Base-by-base conservation (phyloP, 2,888 invertebrate species). In the Lasiommata megera region DNA sequence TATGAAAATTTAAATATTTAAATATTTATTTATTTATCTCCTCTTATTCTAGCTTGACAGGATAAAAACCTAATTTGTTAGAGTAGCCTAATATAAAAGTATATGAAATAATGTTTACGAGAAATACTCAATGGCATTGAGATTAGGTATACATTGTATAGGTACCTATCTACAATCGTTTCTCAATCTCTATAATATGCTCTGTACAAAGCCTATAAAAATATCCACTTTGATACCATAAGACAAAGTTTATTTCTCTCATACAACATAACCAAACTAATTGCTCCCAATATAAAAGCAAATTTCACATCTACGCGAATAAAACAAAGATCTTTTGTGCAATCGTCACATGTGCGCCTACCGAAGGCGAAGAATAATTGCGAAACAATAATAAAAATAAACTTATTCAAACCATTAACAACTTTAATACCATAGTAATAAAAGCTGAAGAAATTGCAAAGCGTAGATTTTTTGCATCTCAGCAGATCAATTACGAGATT, bases 261-360 rank as follows among this genome's bases (percentile, higher is more conserved):
- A 14, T 18, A 40, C 6, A 38, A 9, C 16, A 36, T 9, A 50
- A 14, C 5, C 36, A 36, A n/a, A 43, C 2, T 44, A 36, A 53
- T 55, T 55, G 47, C 34, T n/a, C n/a, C 29, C 41, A 34, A 48
- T 47, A 43, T 47, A 47, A 55, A 47, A 38, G 16, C 18, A 48
- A 55, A 55, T 55, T 47, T 47, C 61, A 37, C 38, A 28, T 47
- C 40, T 47, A 47, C 52, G 8, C 17, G 17, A 40, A 54, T 69
- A 70, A 72, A 74, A 80, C 76, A 79, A 75, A 68, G 70, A 66
- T 59, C 69, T 68, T 75, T 74, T 76, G 69, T 79, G 73, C 71
- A 67, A 68, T 70, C 74, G 72, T 80, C 78, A 74, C 74, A 75
- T 72, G 66, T 72, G 74, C 70, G 74, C 73, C 77, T 80, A 75